phyloP scores from a whole-genome alignment of 2,797 vertebrate species.

The Characodon lateralis region DNA sequence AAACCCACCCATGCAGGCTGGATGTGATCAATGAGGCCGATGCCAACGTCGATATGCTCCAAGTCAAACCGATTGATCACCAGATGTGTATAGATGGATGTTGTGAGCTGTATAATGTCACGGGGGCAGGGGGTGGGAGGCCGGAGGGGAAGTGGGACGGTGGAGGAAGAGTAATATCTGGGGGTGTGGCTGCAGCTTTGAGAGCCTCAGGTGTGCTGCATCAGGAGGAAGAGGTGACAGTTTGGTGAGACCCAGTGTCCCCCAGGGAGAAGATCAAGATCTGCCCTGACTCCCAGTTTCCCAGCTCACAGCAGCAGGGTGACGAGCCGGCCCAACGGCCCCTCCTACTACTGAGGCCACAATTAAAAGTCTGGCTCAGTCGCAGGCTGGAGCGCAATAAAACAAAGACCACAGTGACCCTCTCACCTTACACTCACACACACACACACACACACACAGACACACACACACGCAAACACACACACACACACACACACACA shows the following conservation, averaged over 20 bases:
- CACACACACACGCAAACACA: neutral
- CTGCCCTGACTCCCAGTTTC: constrained; percentile 80
- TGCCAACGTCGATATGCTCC: constrained; percentile 87
- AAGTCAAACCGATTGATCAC: constrained; percentile 90
- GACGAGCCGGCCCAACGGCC: constrained; percentile 60
- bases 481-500: constrained; percentile 51
- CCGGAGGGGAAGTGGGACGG: constrained; percentile 44
- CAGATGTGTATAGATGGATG: constrained; percentile 85
- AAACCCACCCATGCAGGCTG: constrained; percentile 85
- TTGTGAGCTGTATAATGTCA: constrained; percentile 92
- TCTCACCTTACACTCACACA: constrained; percentile 73
- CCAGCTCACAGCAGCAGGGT: constrained; percentile 73
- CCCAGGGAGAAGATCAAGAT: constrained; percentile 84
- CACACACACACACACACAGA: constrained; percentile 49
- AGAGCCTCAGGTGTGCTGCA: constrained; percentile 89
- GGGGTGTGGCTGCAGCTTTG: constrained; percentile 33
- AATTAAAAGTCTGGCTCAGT: constrained; percentile 82
- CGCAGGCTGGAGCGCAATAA: constrained; percentile 71
- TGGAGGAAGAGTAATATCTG: constrained; percentile 13
- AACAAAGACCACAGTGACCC: constrained; percentile 73
- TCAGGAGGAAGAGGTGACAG: constrained; percentile 88
- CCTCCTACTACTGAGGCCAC: constrained; percentile 62
- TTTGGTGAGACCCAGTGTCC: constrained; percentile 78
- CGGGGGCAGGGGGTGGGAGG: constrained; percentile 59
- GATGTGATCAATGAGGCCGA: constrained; percentile 91